phyloP scores from a whole-genome alignment of 2,113 vertebrate species.

The Chitala chitala region DNA sequence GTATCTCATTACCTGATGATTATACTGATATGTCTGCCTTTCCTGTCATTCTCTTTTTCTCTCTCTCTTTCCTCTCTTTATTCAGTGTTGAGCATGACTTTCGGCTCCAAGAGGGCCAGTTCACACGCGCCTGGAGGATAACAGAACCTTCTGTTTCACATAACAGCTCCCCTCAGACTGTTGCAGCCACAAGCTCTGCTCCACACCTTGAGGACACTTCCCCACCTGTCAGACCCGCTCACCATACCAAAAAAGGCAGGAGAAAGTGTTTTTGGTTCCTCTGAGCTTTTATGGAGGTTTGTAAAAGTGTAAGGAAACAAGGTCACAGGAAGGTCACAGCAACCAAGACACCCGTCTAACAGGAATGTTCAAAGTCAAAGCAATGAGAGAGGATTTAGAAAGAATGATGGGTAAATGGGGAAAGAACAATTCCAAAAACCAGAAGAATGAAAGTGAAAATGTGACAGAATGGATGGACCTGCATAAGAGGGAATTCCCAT shows the following conservation, averaged over 20 bases:
- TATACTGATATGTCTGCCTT: neutral
- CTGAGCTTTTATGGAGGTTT: constrained; percentile 38
- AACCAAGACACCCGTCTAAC: neutral
- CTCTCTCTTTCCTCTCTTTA: neutral
- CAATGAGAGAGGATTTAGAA: neutral
- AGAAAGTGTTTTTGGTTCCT: constrained; percentile 73
- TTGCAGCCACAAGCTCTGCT: neutral
- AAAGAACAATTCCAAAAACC: no score
- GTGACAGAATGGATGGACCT: neutral
- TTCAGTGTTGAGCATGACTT: constrained; percentile 67
- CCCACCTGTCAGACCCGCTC: constrained; percentile 21
- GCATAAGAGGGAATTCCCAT: constrained; percentile 31
- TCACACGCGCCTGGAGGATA: constrained; percentile 64
- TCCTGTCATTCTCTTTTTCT: neutral
- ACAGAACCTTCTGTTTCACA: constrained; percentile 53
- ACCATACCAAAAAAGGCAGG: constrained; percentile 58
- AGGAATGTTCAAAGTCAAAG: neutral
- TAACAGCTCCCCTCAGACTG: constrained; percentile 44
- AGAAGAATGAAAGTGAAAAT: neutral
- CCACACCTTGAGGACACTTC: constrained; percentile 3
- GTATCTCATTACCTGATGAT: neutral
- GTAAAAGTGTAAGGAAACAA: neutral
- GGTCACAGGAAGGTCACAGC: neutral
- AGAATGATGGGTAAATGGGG: neutral
- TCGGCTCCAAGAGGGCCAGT: constrained; percentile 66